Evolutionary conservation across 2,113 vertebrate genomes (phyloP).

Genomic region (Hemicordylus capensis): DNA sequence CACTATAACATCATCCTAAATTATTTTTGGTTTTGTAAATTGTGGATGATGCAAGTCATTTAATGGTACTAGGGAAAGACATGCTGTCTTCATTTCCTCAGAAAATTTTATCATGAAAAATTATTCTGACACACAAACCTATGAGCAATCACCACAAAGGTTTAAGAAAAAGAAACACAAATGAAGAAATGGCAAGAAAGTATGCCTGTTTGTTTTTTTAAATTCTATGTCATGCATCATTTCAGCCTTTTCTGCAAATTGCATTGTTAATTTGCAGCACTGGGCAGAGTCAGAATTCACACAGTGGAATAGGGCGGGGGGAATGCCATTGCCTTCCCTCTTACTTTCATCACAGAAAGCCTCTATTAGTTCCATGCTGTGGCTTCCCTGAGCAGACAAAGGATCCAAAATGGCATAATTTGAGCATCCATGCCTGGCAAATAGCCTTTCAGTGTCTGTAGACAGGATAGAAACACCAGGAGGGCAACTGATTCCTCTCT

Average conservation of each 20-base stretch:
- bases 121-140: conserved; percentile 8
- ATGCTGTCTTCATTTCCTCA: background rate
- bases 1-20: no score
- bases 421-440: background rate
- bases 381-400: background rate
- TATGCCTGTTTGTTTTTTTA: background rate
- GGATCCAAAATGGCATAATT: background rate
- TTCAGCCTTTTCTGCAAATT: background rate
- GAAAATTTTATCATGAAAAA: background rate
- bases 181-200: background rate
- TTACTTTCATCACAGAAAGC: background rate
- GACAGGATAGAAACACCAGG: fast-evolving
- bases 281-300: background rate
- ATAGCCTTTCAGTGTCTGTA: background rate
- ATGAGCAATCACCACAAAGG: background rate
- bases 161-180: background rate
- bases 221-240: background rate
- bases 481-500: background rate
- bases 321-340: background rate
- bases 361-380: background rate
- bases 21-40: no score
- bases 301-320: background rate
- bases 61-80: no score
- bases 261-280: background rate
- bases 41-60: no score